phyloP scores from a whole-genome alignment of 2,797 vertebrate species.

The Chelon labrosus region DNA sequence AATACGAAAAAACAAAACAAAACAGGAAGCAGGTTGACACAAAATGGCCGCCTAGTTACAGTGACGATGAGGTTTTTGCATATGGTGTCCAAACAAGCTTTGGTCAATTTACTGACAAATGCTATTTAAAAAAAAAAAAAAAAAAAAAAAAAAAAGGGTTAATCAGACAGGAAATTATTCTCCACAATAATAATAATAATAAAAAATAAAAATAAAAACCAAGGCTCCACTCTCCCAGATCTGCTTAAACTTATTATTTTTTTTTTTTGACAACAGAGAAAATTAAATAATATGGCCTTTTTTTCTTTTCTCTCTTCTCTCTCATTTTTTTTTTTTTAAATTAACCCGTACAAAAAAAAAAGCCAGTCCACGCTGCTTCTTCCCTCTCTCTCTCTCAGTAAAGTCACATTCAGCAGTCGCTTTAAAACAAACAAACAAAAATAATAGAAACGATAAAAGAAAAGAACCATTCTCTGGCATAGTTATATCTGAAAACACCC shows the following conservation, averaged over 20 bases:
- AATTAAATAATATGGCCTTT: slow-evolving; percentile 90
- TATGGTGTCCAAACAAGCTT: slow-evolving; percentile 84
- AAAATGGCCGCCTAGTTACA: slow-evolving; percentile 70
- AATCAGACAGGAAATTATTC: slow-evolving; percentile 50
- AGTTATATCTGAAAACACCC: slow-evolving; percentile 80
- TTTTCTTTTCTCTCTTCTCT: slow-evolving; percentile 57
- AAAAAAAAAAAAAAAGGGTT: slow-evolving; percentile 53
- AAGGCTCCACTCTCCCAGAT: slow-evolving; percentile 87
- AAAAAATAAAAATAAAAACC: slow-evolving; percentile 67
- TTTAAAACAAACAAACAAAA: too few relatives aligned
- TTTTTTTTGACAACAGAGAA: slow-evolving; percentile 82
- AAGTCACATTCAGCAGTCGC: slow-evolving; percentile 91
- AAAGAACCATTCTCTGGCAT: slow-evolving; percentile 82
- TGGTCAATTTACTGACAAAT: slow-evolving; percentile 82
- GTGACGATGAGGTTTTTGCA: slow-evolving; percentile 79
- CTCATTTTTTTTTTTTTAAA: slow-evolving; percentile 71
- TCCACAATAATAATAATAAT: too few relatives aligned
- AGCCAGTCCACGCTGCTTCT: slow-evolving; percentile 86
- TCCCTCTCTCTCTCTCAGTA: slow-evolving; percentile 80
- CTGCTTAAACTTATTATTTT: slow-evolving; percentile 77
- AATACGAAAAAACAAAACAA: slow-evolving; percentile 16
- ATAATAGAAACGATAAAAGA: too few relatives aligned
- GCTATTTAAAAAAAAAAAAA: slow-evolving; percentile 5
- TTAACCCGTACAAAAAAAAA: slow-evolving; percentile 86
- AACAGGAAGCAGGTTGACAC: not conserved